Conservation (phyloP, 2,113 vertebrate genomes). For the Notiomystis cincta region DNA sequence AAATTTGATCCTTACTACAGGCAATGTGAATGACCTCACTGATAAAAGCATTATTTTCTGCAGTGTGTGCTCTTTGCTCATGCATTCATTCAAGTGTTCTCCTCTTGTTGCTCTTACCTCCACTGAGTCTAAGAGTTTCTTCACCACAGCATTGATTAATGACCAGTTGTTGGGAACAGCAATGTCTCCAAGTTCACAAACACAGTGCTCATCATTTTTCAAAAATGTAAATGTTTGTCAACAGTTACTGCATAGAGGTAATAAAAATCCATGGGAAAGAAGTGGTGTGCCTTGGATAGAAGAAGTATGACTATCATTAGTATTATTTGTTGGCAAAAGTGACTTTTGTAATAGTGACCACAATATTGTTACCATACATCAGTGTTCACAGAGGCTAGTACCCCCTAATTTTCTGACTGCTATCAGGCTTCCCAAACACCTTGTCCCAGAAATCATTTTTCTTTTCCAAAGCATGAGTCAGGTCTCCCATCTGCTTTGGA, state of each 20-base stretch:
- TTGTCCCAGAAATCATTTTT: conserved; percentile 37
- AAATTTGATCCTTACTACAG: background rate
- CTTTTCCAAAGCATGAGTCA: conserved; percentile 42
- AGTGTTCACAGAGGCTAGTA: background rate
- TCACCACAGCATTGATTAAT: conserved; percentile 1
- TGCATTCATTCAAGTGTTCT: background rate
- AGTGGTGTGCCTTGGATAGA: background rate
- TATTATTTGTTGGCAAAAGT: background rate
- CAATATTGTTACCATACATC: conserved; percentile 13
- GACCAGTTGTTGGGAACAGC: background rate
- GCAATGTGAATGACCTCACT: background rate
- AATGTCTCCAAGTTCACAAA: background rate
- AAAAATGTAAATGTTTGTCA: conserved; percentile 35
- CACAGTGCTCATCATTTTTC: background rate
- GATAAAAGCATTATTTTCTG: background rate
- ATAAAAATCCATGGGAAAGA: conserved; percentile 37
- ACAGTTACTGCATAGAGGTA: conserved; percentile 37
- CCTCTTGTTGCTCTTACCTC: background rate
- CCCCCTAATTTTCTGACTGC: conserved; percentile 14
- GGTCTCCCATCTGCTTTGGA: conserved; percentile 53
- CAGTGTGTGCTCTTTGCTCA: background rate
- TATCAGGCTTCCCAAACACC: conserved; percentile 42
- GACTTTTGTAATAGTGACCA: background rate
- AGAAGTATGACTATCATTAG: background rate
- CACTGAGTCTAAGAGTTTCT: background rate